Evolutionary conservation across 2,888 invertebrate species (phyloP), one percentile per base, ranked within the genome.

Genomic region (Diarsia mendica): DNA sequence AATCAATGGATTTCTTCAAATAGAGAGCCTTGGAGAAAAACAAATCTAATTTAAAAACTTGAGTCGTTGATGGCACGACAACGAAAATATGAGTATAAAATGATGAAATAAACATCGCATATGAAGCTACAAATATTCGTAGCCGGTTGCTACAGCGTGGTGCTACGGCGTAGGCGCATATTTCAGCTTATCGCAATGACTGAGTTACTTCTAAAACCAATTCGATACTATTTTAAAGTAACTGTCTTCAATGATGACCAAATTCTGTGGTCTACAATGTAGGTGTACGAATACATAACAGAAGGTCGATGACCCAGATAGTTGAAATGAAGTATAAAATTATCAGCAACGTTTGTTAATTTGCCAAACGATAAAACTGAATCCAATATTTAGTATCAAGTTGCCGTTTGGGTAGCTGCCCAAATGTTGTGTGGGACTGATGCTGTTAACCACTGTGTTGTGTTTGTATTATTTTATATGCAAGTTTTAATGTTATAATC

Each of bases 381-480:
- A 67, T 77, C 28, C 66, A 63, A 67, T 82, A 80, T 72, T 82
- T 49, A 72, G 67, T 82, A 67, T 44, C 48, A 77, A 53, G 68
- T 68, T 49, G 58, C 69, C n/a, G 64, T 81, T 81, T 81, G 82
- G 80, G 82, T 55, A 15, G 73, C 44, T 81, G 80, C 82, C 82
- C 80, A 81, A 80, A 73, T 81, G 63, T 78, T 55, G 67, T 39
- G 58, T 78, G 82, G 82, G 73, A 70, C 53, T 67, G 73, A 44
- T 78, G 61, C 48, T 67, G 15, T 66, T 72, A 67, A 82, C 78
- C 80, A 49, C 72, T 48, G 10, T 67, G 44, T 15, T 49, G 48
- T 39, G 67, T 73, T 63, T 63, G 1, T 39, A 8, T 39, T 39
- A 39, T 39, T 39, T 39, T 6, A 39, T 8, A 39, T 8, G 8